Evolutionary conservation across 2,113 vertebrate species (phyloP).

Genomic region (Pimephales promelas): DNA sequence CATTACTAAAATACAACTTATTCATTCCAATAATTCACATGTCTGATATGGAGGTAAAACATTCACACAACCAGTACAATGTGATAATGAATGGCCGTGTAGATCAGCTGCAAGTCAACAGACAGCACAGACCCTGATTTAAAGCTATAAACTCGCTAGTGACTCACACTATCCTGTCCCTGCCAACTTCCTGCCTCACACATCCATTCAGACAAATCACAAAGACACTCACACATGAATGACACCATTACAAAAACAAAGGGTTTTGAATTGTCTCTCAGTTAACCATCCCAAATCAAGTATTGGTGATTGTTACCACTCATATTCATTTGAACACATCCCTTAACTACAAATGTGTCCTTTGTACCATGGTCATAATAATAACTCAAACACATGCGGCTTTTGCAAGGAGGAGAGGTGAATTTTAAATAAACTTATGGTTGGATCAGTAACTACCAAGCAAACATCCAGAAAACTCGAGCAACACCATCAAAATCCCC

Average conservation of each 20-base stretch:
- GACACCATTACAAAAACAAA: slow-evolving; percentile 15
- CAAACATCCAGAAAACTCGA: neutral
- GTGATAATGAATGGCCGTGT: neutral
- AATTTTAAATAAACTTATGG: neutral
- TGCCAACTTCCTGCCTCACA: slow-evolving; percentile 34
- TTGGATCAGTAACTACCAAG: neutral
- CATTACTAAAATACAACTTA: neutral
- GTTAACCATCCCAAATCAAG: neutral
- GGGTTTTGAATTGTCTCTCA: neutral
- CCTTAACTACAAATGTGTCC: neutral
- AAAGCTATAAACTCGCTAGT: slow-evolving; percentile 38
- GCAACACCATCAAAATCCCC: neutral
- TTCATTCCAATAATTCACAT: neutral
- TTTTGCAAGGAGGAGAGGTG: neutral
- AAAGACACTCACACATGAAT: slow-evolving; percentile 31
- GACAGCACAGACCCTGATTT: slow-evolving; percentile 6
- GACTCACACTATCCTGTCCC: slow-evolving; percentile 32
- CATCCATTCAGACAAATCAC: slow-evolving; percentile 20
- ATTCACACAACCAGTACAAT: neutral
- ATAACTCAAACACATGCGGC: neutral
- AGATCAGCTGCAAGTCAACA: slow-evolving; percentile 14
- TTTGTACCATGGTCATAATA: neutral
- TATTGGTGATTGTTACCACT: neutral
- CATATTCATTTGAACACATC: neutral
- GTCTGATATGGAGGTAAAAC: neutral